Base-by-base conservation (phyloP, 2,888 invertebrate genomes). In the Lutraria lutraria region DNA sequence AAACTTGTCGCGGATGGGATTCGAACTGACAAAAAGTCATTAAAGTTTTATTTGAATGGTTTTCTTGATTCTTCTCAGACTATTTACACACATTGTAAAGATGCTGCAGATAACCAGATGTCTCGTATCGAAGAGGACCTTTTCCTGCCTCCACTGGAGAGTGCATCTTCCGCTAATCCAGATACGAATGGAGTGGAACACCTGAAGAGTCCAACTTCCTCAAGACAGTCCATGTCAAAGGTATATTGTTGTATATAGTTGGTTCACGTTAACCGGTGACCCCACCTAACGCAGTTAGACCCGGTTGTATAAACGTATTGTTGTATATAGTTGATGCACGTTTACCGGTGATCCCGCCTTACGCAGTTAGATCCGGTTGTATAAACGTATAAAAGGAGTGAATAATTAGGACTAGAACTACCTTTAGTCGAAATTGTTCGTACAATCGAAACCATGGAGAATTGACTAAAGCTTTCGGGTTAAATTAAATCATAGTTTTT, bases 61-160 rank as follows among this genome's bases (percentile, higher is more conserved):
- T n/a, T n/a, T n/a, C 63, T 13, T 68, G 25, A 19, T 21, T 12
- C 63, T 56, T 31, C 81, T 16, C 86, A 92, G 92, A 87, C 72
- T 34, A 81, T 89, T 21, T 92, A 91, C 68, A 89, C 81, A 12
- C 91, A 92, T 60, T 92, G 92, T 63, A 89, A 92, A 60, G 92
- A 92, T n/a, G 79, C 91, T 0, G 83, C 91, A 21, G 92, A 90
- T 31, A 90, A 86, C 76, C 92, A 92, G 76, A 72, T 91, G n/a
- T 79, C 86, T 15, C 83, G 89, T 8, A 89, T 92, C 68, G 91
- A 92, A 63, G 92, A 92, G 34, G 82, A 92, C 52, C 82, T 92
- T 19, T 92, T 91, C 63, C 60, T 92, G 29, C 92, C 92, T n/a
- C 92, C 92, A 8, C 68, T 92, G 29, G 92, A 90, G 52, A 86